Base-by-base conservation (phyloP, 2,888 invertebrate genomes). In the Amorpha juglandis region DNA sequence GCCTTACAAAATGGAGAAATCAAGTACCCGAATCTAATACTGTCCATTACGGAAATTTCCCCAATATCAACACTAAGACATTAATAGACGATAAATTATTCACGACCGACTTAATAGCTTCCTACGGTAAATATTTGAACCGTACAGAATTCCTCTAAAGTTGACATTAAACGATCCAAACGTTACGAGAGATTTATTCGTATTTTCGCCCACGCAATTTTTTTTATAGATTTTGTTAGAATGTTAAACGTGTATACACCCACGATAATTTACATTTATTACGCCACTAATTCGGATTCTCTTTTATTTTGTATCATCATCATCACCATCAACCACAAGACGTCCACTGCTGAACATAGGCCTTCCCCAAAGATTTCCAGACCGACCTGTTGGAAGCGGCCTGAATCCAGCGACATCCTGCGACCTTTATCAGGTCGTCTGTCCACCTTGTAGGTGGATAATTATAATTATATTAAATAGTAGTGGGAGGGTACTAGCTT, bases 71-170 rank as follows among this genome's bases (percentile, higher is more conserved):
- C 38, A 55, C 55, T 55, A 55, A 55, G 38, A 55, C 38, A 42
- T 58, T 58, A 58, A 58, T 58, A 58, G 58, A 12, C 58, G 38
- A 58, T 58, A 58, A 58, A 58, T 58, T 58, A 58, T 58, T 58
- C 58, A 58, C 16, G 38, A 42, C 42, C 9, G 58, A 12, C 58
- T 58, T 58, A 58, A 58, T 58, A 58, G 58, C 58, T 42, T 58
- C 58, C 58, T 19, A 58, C 19, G 42, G 58, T 19, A 58, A 58
- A 58, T 58, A 58, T 58, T 58, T 58, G 58, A 21, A 19, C 42
- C 58, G 19, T 58, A 12, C 58, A 42, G 21, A 58, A 58, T 58
- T 58, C 42, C 42, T 58, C 9, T 42, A 42, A 58, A 42, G 9
- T 58, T 58, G 58, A 58, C 58, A 38, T 52, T 52, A 42, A 11